phyloP scores from a whole-genome alignment of 1,140 invertebrate genomes.

The Diorhabda carinulata region DNA sequence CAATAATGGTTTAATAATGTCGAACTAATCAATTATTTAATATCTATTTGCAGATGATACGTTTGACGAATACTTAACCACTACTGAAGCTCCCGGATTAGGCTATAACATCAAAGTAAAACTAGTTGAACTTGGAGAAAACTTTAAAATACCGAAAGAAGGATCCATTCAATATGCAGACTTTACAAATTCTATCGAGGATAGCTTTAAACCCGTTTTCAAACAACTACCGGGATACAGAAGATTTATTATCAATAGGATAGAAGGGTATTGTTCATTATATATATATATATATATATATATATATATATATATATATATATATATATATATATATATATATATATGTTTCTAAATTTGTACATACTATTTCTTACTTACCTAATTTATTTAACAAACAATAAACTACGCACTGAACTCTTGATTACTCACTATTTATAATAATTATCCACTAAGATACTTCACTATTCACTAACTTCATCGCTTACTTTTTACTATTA shows the following conservation, averaged over 20 bases:
- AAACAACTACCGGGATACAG: constrained; percentile 68
- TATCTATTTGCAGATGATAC: constrained; percentile 45
- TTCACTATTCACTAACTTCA: too few relatives aligned
- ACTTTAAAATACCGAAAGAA: constrained; percentile 64
- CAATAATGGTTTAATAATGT: too few relatives aligned
- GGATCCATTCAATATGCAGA: constrained; percentile 69
- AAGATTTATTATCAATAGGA: constrained; percentile 62
- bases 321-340: not conserved
- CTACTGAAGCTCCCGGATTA: constrained; percentile 58
- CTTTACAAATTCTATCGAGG: constrained; percentile 64
- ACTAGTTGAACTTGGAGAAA: constrained; percentile 70
- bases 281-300: not conserved
- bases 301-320: not conserved
- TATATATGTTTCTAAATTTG: not conserved
- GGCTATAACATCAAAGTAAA: constrained; percentile 71
- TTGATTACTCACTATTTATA: too few relatives aligned
- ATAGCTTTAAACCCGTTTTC: constrained; percentile 62
- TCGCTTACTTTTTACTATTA: too few relatives aligned
- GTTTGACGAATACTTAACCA: constrained; percentile 56
- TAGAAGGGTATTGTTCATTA: constrained; percentile 48
- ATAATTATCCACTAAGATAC: too few relatives aligned
- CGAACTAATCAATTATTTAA: too few relatives aligned
- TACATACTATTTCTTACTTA: too few relatives aligned
- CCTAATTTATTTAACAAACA: too few relatives aligned
- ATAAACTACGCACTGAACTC: too few relatives aligned